These are phyloP conservation scores for Ecliptopera silaceata DNA, from an alignment of 2,888 invertebrate genomes.

Conservation along the genomic window DNA sequence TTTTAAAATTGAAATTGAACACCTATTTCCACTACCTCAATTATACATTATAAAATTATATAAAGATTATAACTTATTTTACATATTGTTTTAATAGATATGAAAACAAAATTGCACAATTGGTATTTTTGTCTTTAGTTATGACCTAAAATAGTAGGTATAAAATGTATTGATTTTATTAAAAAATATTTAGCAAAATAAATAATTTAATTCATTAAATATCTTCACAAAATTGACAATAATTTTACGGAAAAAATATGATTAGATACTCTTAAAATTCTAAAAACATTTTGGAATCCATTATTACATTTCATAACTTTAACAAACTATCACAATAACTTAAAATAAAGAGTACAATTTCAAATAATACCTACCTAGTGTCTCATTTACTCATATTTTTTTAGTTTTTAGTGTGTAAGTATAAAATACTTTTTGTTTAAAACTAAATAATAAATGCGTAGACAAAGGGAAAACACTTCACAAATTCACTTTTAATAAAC, in stretches of 20 bases:
- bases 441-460: slow-evolving; percentile 54
- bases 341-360: slow-evolving; percentile 29
- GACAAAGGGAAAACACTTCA: slow-evolving; percentile 61
- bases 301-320: slow-evolving; percentile 15
- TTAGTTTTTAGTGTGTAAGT: slow-evolving; percentile 26
- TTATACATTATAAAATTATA: no score
- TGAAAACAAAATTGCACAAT: not conserved
- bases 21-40: no score
- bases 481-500: slow-evolving; percentile 39
- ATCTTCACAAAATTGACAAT: slow-evolving; percentile 12
- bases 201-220: slow-evolving; percentile 6
- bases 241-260: no score
- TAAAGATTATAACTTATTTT: no score
- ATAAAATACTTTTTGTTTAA: slow-evolving; percentile 51
- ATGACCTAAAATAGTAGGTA: not conserved
- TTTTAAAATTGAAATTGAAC: not conserved
- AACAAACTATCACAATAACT: slow-evolving; percentile 31
- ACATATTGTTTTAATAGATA: not conserved
- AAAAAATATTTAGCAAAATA: slow-evolving; percentile 19
- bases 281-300: slow-evolving; percentile 26
- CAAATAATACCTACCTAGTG: slow-evolving; percentile 34
- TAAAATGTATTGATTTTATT: not conserved
- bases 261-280: slow-evolving; percentile 12
- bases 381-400: slow-evolving; percentile 28
- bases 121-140: not conserved